Evolutionary conservation across 2,797 vertebrate genomes (phyloP).

Genomic region (Pachyuromys duprasi): DNA sequence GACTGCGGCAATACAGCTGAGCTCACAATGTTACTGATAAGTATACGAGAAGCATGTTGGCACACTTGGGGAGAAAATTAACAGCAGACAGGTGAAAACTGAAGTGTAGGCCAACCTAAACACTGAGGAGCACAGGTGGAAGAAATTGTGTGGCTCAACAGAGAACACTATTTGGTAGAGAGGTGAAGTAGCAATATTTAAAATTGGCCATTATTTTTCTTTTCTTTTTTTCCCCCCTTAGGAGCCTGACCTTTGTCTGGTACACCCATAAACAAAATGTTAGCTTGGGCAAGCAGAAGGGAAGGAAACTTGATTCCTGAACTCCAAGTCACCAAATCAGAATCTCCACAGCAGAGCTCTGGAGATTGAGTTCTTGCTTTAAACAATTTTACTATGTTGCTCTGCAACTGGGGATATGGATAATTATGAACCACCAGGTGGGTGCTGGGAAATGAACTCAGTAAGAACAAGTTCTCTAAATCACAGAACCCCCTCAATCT

Average conservation of each 20-base stretch:
- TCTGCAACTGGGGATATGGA: background rate
- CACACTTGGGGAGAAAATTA: background rate
- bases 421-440: background rate
- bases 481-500: background rate
- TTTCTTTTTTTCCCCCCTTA: background rate
- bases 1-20: background rate
- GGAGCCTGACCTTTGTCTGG: background rate
- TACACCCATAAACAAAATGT: background rate
- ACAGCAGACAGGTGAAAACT: background rate
- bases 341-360: background rate
- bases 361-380: background rate
- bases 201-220: background rate
- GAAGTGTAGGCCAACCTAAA: conserved; percentile 1
- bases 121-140: background rate
- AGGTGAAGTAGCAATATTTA: background rate
- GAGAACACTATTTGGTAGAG: background rate
- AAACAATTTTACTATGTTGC: background rate
- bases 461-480: background rate
- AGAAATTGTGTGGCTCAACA: background rate
- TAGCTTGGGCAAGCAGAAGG: background rate
- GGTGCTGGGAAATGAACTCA: background rate
- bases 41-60: background rate
- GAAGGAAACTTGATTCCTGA: background rate
- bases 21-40: background rate
- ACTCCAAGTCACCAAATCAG: background rate